These are phyloP conservation scores for Percopsis omiscomaycus DNA, from an alignment of 2,797 vertebrate genomes.

Conservation along the genomic window DNA sequence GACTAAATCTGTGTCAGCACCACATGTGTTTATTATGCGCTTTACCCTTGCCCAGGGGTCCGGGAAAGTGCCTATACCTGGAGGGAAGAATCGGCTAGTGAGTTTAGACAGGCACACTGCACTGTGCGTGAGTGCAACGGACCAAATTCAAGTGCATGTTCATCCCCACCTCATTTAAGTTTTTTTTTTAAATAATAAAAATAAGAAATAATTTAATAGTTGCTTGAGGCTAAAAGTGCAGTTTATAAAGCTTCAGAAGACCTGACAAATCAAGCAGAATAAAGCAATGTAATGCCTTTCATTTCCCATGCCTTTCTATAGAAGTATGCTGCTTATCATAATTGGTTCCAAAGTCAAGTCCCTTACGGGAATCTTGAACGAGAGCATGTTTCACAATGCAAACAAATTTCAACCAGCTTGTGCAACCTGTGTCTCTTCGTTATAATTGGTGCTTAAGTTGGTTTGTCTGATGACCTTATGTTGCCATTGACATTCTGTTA, in stretches of 20 bases:
- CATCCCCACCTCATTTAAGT: conserved; percentile 31
- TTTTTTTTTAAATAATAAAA: conserved; percentile 61
- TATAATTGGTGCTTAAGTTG: conserved; percentile 87
- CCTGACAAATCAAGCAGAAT: conserved; percentile 73
- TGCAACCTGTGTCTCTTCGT: conserved; percentile 82
- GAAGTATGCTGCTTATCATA: conserved; percentile 79
- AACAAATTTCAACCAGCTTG: conserved; percentile 81
- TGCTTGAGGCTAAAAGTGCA: conserved; percentile 69
- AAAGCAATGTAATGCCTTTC: conserved; percentile 34
- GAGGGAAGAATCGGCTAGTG: conserved; percentile 67
- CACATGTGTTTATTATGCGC: conserved; percentile 75
- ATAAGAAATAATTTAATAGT: conserved; percentile 10
- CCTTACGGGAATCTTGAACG: conserved; percentile 61
- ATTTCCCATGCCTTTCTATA: conserved; percentile 60
- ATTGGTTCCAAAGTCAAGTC: conserved; percentile 68
- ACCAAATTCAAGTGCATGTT: conserved; percentile 69
- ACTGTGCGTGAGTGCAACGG: conserved; percentile 65
- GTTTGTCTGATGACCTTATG: conserved; percentile 82
- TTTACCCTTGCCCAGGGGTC: conserved; percentile 62
- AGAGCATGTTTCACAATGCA: conserved; percentile 62
- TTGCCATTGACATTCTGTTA: conserved; percentile 73
- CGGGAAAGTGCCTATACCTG: conserved; percentile 69
- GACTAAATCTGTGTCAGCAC: conserved; percentile 80
- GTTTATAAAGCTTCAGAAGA: conserved; percentile 62
- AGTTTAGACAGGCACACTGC: conserved; percentile 63